Evolutionary conservation across 2,113 vertebrate genomes (phyloP), one percentile per base, ranked within the genome.

Genomic region (Pao palembangensis): DNA sequence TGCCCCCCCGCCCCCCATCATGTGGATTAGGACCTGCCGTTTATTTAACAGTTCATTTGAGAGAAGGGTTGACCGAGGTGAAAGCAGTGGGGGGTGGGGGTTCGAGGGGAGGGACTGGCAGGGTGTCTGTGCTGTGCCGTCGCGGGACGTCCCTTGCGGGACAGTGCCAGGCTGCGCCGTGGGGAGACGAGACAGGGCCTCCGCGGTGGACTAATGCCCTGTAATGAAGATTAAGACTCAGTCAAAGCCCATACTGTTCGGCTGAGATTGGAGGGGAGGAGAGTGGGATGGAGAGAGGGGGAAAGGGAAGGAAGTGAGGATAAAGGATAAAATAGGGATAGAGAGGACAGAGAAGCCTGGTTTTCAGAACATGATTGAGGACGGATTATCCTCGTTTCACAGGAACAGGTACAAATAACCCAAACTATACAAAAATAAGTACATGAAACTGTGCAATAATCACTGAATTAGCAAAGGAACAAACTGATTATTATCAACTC

Each of bases 191-290:
- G 89, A 87, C 87, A 84, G 84, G 84, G 89, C 73, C 88, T 90
- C 82, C 62, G 90, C 72, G 84, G 92, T 87, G 89, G 92, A 93
- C 91, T 93, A 94, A 93, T 93, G 92, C 94, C 91, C 93, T 92
- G 94, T 96, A 96, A 98, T 96, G 92, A 95, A 98, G 96, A 98
- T 99, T 98, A 98, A 96, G 93, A 94, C 94, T 88, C 55, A 82
- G 94, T 96, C 93, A 94, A 92, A 93, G 92, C 92, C 90, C 88
- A 88, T 85, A 87, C 90, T 86, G 86, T 90, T 91, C 89, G 80
- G 84, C 91, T 15, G 55, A 74, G 57, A 71, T 63, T 55, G 75
- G 76, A 78, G 59, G 72, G 71, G 79, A 75, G 79, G 75, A 67
- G 68, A 23, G 77, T 74, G 63, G 66, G 70, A 72, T 64, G 59